Base-by-base conservation (phyloP, 2,888 invertebrate genomes). In the Megastigmus dorsalis region DNA sequence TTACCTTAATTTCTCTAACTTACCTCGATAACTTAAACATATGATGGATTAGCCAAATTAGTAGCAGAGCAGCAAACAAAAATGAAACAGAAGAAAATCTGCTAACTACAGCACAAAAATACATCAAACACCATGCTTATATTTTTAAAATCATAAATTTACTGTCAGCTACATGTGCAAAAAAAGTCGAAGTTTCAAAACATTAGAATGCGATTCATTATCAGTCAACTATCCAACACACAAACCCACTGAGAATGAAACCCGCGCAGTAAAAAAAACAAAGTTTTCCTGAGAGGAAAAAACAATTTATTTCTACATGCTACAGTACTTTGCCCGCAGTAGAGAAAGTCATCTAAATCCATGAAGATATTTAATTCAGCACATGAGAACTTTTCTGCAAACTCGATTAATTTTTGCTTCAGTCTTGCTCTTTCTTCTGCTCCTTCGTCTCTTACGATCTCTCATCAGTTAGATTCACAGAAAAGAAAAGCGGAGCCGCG, bases 351-450 rank as follows among this genome's bases (percentile, higher is more conserved):
- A 18, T 55, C 26, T 36, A 45, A 50, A 68, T 59, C 38, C 59
- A 59, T 59, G 33, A 57, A 68, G 50, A 59, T 50, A 59, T 68
- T 59, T 60, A 68, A 68, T 48, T 59, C 59, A n/a, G 18, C 43
- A 66, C 26, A 36, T 67, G 18, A 28, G 18, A 59, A 36, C 23
- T 68, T 68, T 59, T 50, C 36, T 50, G 20, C 43, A 45, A 67
- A 67, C 26, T 66, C 36, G 45, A 57, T 57, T 57, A 57, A 68
- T 66, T 43, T 41, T 66, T 28, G 43, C 43, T 13, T 38, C 36
- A 18, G 13, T 36, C 9, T 28, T 26, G 23, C 6, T 18, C 3
- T 13, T 26, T 36, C 10, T 57, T 48, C 13, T 54, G 7, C 5
- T 43, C 23, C 9, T n/a, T n/a, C n/a, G 18, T 20, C n/a, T 52